Base-by-base conservation (phyloP, 2,888 invertebrate species). In the Tenthredo distinguenda region DNA sequence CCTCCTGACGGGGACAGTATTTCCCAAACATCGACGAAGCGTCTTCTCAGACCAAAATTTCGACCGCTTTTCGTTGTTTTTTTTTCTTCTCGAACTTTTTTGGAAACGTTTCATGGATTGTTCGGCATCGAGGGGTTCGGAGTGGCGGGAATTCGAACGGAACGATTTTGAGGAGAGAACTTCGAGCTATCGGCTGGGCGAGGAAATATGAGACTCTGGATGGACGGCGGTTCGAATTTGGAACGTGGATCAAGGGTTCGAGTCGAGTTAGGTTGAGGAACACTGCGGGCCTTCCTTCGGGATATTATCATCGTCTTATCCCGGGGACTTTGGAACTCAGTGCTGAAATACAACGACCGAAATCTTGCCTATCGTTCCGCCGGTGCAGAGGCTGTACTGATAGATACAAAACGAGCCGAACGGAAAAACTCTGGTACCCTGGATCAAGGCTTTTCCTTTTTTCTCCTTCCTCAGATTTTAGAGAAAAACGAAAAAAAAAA, bases 281-380 rank as follows among this genome's bases (percentile, higher is more conserved):
- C 40, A 81, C 62, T 62, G 81, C n/a, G 81, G 21, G 21, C 21
- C 26, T 81, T 81, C 21, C 81, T 81, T 62, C 40, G 40, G 34
- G 81, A 81, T 81, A 81, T 81, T 62, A 62, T 81, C 81, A 68
- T 81, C 58, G 58, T 62, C 81, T 81, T 62, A 81, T 81, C 81
- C 62, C 40, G 10, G 81, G 37, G 81, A 62, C 62, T 81, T 81
- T 40, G 50, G 62, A 81, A 50, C 62, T 62, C 40, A 18, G 81
- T 81, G 62, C 62, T 62, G 50, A 81, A 81, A 81, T 62, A 62
- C 81, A 81, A 62, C 58, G 81, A 58, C 37, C 81, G 47, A 62
- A 81, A 81, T 81, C 62, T 62, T 40, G 21, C 40, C 26, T 31
- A 62, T 81, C 58, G 40, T n/a, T 40, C 37, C 15, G 26, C 1